Evolutionary conservation across 2,113 vertebrate species (phyloP).

Genomic region (Centrocercus urophasianus): DNA sequence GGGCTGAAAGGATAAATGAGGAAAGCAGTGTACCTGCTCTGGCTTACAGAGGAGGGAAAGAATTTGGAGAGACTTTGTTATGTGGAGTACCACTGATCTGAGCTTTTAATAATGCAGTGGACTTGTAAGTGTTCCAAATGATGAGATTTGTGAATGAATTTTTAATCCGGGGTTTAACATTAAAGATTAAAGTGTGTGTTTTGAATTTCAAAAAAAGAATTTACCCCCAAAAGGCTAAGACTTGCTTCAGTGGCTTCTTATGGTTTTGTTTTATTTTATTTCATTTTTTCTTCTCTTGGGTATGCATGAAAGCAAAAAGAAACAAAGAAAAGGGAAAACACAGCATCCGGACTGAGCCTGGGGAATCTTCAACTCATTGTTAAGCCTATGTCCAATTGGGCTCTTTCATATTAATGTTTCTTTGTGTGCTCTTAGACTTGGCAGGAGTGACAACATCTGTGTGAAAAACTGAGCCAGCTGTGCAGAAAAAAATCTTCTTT

Average conservation of each 20-base stretch:
- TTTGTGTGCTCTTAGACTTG: background rate
- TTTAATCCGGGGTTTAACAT: conserved; percentile 77
- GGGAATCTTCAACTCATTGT: conserved; percentile 16
- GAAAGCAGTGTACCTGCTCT: background rate
- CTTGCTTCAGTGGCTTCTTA: background rate
- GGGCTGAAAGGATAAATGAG: background rate
- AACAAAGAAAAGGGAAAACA: background rate
- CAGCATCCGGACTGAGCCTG: background rate
- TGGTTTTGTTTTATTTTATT: background rate
- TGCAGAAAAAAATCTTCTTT: background rate
- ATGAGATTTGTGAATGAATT: conserved; percentile 73
- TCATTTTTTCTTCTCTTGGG: background rate
- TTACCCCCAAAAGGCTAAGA: conserved; percentile 40
- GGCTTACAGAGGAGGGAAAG: background rate
- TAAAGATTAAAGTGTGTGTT: conserved; percentile 72
- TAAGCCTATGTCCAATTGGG: background rate
- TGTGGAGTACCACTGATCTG: conserved; percentile 51
- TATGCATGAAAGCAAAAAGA: background rate
- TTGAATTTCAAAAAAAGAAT: conserved; percentile 61
- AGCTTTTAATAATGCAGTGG: conserved; percentile 72
- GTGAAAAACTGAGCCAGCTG: conserved; percentile 51
- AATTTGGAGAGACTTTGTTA: conserved; percentile 42
- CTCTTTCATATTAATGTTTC: conserved; percentile 40
- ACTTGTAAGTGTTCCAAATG: conserved; percentile 75
- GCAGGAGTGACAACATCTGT: conserved; percentile 29